These are phyloP conservation scores for Adrianichthys oophorus DNA, from an alignment of 2,797 vertebrate genomes.

Conservation along the genomic window DNA sequence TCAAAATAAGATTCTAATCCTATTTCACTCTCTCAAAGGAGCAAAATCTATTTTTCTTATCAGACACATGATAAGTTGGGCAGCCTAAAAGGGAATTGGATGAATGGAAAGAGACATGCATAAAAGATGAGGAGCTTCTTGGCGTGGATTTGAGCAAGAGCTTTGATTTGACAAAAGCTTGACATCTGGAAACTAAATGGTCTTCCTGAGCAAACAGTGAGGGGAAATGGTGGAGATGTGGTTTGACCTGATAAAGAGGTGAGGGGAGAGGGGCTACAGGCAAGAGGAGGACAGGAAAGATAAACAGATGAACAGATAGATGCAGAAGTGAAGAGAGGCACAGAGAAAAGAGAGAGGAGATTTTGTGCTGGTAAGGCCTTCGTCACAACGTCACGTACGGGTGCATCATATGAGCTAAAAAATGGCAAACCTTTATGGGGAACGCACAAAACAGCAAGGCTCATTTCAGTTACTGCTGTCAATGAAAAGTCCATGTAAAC, in stretches of 20 bases:
- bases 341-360: background rate
- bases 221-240: constrained; percentile 15
- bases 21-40: constrained; percentile 12
- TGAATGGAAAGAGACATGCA: constrained; percentile 20
- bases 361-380: too few relatives aligned
- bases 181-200: constrained; percentile 7
- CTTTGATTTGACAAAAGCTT: constrained; percentile 24
- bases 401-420: too few relatives aligned
- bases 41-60: constrained; percentile 29
- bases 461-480: too few relatives aligned
- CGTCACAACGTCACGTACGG: too few relatives aligned
- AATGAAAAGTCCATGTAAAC: too few relatives aligned
- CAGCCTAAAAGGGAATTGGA: constrained; percentile 5
- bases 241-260: constrained; percentile 14
- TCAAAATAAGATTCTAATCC: constrained; percentile 5
- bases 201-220: constrained; percentile 18
- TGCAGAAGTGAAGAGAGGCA: constrained; percentile 1
- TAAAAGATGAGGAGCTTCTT: constrained; percentile 28
- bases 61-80: constrained; percentile 4
- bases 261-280: background rate
- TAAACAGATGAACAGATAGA: background rate
- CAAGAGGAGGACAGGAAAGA: background rate
- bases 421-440: too few relatives aligned
- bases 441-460: too few relatives aligned
- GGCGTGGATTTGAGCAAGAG: constrained; percentile 17